These are phyloP conservation scores for Selenia dentaria DNA, from an alignment of 2,888 invertebrate genomes.

Conservation along the genomic window DNA sequence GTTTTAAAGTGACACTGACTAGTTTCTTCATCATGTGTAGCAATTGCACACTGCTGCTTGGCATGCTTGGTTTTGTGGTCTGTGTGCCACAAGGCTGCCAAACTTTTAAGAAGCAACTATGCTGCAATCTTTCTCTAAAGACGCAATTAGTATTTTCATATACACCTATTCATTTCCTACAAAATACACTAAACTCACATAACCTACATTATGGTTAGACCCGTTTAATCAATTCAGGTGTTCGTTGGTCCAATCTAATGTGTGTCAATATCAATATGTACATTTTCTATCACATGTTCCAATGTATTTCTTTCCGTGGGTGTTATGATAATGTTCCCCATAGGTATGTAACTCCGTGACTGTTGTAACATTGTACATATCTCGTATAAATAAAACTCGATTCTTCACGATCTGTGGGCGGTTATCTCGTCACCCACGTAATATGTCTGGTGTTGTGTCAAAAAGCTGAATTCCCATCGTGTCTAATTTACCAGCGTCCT, in stretches of 20 bases:
- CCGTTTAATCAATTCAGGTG: slow-evolving; percentile 18
- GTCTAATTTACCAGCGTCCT: slow-evolving; percentile 29
- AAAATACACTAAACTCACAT: too few relatives aligned
- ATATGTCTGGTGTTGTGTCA: slow-evolving; percentile 41
- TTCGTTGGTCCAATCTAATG: slow-evolving; percentile 13
- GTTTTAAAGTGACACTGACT: too few relatives aligned
- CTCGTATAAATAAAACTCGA: slow-evolving; percentile 34
- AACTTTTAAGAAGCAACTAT: too few relatives aligned
- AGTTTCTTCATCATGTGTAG: too few relatives aligned
- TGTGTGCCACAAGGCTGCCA: too few relatives aligned
- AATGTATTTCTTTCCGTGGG: slow-evolving; percentile 18
- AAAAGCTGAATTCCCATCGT: slow-evolving; percentile 39
- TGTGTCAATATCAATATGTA: slow-evolving; percentile 24
- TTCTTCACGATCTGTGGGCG: slow-evolving; percentile 47
- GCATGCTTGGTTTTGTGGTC: too few relatives aligned
- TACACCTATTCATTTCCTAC: too few relatives aligned
- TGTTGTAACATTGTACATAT: slow-evolving; percentile 30
- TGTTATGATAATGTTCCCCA: slow-evolving; percentile 27
- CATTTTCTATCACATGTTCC: slow-evolving; percentile 21
- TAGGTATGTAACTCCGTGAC: slow-evolving; percentile 9
- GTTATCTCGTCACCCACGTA: slow-evolving; percentile 46
- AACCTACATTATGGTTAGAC: slow-evolving; percentile 4
- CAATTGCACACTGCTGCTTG: too few relatives aligned
- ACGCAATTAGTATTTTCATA: too few relatives aligned
- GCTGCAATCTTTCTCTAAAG: too few relatives aligned